Percentiles rank a stretch among this genome's conserved stretches.
phyloP scores from a whole-genome alignment of 2,113 vertebrate genomes.

The Paramormyrops kingsleyae region DNA sequence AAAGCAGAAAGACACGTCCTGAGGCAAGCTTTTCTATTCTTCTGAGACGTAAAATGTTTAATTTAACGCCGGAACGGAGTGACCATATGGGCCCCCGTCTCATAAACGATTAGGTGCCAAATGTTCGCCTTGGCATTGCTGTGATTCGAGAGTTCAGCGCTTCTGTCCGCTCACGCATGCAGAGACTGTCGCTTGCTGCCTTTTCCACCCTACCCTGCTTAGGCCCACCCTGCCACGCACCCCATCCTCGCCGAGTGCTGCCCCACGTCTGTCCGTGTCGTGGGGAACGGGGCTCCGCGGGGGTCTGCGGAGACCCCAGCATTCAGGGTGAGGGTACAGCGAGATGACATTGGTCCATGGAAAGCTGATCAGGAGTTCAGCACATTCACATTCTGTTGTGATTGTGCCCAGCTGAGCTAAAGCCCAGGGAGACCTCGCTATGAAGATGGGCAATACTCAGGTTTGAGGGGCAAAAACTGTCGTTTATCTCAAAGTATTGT shows the following conservation, averaged over 20 bases:
- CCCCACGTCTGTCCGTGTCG: not conserved
- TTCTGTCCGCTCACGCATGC: not conserved
- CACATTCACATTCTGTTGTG: not conserved
- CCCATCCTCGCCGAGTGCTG: not conserved
- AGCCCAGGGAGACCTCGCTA: not conserved
- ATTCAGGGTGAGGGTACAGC: not conserved
- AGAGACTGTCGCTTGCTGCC: not conserved
- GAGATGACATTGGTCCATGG: not conserved
- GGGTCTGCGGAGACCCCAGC: not conserved
- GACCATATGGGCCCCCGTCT: conserved; percentile 15
- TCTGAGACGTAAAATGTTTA: conserved; percentile 17
- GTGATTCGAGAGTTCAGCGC: not conserved
- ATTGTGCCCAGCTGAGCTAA: not conserved
- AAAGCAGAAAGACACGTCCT: not conserved
- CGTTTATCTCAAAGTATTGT: not conserved
- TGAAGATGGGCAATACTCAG: not conserved
- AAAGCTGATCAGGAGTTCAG: not conserved
- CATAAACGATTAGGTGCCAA: conserved; percentile 12
- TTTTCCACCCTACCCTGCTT: not conserved
- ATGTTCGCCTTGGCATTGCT: not conserved
- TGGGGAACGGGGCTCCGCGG: not conserved
- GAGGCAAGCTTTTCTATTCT: not conserved
- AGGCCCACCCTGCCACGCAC: not conserved
- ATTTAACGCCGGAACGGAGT: conserved; percentile 12
- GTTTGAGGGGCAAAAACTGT: too few relatives aligned